A percentile compares a stretch with the other conserved stretches of the same genome.
These are phyloP conservation scores for Chlorops oryzae DNA, from an alignment of 1,140 invertebrate species.

Conservation along the genomic window DNA sequence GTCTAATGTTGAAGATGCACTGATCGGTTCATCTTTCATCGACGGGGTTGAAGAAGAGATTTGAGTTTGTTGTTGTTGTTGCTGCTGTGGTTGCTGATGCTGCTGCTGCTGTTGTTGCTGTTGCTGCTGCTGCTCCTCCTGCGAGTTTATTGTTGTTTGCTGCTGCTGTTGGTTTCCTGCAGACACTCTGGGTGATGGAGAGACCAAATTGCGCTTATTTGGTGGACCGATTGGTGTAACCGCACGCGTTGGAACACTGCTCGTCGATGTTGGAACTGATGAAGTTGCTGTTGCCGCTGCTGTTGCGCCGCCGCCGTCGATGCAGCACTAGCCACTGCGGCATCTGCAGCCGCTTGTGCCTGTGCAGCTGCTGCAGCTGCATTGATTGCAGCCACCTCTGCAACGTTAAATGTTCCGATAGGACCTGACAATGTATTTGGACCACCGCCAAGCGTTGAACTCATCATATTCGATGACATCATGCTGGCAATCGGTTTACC, in stretches of 20 bases:
- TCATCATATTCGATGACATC: slow-evolving; percentile 32
- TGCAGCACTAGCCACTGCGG: slow-evolving; percentile 7
- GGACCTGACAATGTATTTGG: slow-evolving; percentile 43
- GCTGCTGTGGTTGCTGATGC: slow-evolving; percentile 11
- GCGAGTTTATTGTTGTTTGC: slow-evolving; percentile 8
- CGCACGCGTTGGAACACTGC: slow-evolving; percentile 21
- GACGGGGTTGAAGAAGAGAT: background rate
- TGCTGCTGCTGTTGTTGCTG: slow-evolving; percentile 6
- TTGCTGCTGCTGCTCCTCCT: slow-evolving; percentile 3
- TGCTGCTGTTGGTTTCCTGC: slow-evolving; percentile 9
- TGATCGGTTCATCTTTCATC: too few relatives aligned
- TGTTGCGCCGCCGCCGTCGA: slow-evolving; percentile 11
- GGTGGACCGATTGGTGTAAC: slow-evolving; percentile 40
- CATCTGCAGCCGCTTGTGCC: slow-evolving; percentile 13
- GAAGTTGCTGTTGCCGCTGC: slow-evolving; percentile 14
- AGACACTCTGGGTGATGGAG: too few relatives aligned
- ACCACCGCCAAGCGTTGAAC: slow-evolving; percentile 48
- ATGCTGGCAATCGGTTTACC: slow-evolving; percentile 38
- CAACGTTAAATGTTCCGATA: slow-evolving; percentile 44
- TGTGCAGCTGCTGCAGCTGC: slow-evolving; percentile 32
- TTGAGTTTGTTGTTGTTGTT: too few relatives aligned
- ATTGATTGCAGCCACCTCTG: slow-evolving; percentile 42
- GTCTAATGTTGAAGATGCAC: too few relatives aligned
- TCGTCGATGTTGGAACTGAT: slow-evolving; percentile 8
- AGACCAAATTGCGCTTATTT: slow-evolving; percentile 20